Evolutionary conservation across 2,888 invertebrate genomes (phyloP).

Genomic region (Aphidoletes aphidimyza): DNA sequence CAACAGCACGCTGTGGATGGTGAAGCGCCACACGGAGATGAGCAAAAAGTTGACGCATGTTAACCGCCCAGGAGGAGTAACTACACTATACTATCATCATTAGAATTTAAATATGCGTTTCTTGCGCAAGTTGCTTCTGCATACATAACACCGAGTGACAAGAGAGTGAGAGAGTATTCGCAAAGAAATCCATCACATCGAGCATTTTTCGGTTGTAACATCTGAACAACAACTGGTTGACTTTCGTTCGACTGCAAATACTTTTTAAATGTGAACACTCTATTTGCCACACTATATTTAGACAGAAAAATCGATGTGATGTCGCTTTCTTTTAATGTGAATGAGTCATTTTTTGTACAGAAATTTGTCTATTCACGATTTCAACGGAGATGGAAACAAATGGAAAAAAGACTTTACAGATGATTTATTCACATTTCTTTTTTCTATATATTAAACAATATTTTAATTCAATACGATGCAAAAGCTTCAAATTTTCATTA

Average conservation of each 20-base stretch:
- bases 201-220: background rate
- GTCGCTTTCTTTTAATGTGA: too few species aligned
- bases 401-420: background rate
- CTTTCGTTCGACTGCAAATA: background rate
- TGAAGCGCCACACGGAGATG: constrained; percentile 37
- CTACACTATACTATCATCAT: constrained; percentile 49
- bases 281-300: background rate
- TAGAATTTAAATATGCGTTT: constrained; percentile 51
- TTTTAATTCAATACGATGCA: background rate
- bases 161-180: background rate
- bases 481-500: background rate
- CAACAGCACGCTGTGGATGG: background rate
- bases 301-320: background rate
- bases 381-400: background rate
- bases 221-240: background rate
- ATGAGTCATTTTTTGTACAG: background rate
- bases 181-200: constrained; percentile 25
- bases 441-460: too few species aligned
- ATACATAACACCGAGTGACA: constrained; percentile 38
- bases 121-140: constrained; percentile 44
- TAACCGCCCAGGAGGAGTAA: constrained; percentile 51
- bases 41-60: constrained; percentile 45
- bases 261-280: background rate
- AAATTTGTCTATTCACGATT: constrained; percentile 30
- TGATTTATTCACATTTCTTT: background rate